Percentiles rank a stretch among this genome's conserved stretches.
phyloP scores from a whole-genome alignment of 2,888 invertebrate genomes.

The Cyclophora albipunctata region DNA sequence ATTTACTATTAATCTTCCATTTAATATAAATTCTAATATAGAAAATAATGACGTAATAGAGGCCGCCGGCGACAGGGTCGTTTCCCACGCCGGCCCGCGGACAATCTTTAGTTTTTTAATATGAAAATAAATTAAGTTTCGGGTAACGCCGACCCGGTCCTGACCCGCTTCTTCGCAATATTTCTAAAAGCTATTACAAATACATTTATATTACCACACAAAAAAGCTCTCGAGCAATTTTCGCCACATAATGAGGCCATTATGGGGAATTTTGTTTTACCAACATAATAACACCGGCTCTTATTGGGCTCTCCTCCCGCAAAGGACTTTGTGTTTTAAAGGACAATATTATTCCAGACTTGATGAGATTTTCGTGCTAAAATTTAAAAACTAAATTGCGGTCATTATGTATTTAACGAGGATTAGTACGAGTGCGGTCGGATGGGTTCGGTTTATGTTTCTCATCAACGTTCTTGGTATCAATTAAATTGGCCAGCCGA shows the following conservation, averaged over 20 bases:
- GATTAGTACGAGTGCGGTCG: slow-evolving; percentile 61
- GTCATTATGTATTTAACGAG: slow-evolving; percentile 65
- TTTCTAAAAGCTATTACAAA: slow-evolving; percentile 76
- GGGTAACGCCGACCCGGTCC: slow-evolving; percentile 63
- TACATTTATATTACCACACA: slow-evolving; percentile 73
- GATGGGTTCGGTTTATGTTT: slow-evolving; percentile 34
- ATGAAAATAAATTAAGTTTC: slow-evolving; percentile 72
- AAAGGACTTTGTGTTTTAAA: slow-evolving; percentile 66
- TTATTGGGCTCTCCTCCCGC: slow-evolving; percentile 61
- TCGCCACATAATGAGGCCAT: slow-evolving; percentile 76
- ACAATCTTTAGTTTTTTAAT: slow-evolving; percentile 63
- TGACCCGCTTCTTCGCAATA: slow-evolving; percentile 71
- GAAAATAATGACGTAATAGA: slow-evolving; percentile 74
- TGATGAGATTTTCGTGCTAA: slow-evolving; percentile 74
- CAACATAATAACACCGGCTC: slow-evolving; percentile 74
- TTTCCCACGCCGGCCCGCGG: slow-evolving; percentile 66
- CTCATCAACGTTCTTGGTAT: background rate
- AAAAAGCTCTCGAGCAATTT: slow-evolving; percentile 74
- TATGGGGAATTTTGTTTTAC: slow-evolving; percentile 75
- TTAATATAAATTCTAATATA: slow-evolving; percentile 72
- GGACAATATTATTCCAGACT: slow-evolving; percentile 68
- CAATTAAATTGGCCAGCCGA: background rate
- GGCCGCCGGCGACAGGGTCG: slow-evolving; percentile 72
- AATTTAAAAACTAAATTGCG: slow-evolving; percentile 66
- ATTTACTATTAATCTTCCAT: slow-evolving; percentile 71